phyloP scores from a whole-genome alignment of 2,113 vertebrate genomes.

The Ciconia maguari region DNA sequence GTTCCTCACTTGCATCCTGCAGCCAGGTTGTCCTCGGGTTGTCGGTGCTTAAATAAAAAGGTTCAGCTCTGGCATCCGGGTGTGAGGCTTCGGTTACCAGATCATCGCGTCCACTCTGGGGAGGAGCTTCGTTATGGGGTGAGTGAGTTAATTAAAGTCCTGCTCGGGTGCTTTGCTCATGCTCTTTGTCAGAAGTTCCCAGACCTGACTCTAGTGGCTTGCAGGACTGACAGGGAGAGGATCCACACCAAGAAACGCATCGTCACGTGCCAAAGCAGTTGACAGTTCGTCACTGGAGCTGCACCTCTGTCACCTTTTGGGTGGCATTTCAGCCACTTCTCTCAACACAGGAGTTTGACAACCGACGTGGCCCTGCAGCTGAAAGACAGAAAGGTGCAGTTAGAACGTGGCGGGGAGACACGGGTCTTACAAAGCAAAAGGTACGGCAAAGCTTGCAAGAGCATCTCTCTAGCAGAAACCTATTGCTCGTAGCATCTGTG shows the following conservation, averaged over 20 bases:
- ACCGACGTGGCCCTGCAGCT: rapidly evolving
- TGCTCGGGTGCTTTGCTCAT: neutral
- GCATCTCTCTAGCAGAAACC: neutral
- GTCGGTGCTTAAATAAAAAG: neutral
- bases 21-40: neutral
- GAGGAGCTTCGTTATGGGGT: neutral
- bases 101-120: neutral
- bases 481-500: neutral
- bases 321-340: neutral
- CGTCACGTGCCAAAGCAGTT: rapidly evolving
- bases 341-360: neutral
- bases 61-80: neutral
- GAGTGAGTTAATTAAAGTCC: neutral
- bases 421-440: neutral
- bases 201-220: neutral
- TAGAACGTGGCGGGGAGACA: rapidly evolving
- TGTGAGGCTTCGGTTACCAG: neutral
- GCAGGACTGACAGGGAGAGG: neutral
- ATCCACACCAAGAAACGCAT: neutral
- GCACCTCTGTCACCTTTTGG: neutral
- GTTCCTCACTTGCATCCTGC: neutral
- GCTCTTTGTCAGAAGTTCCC: neutral
- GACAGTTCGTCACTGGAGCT: rapidly evolving
- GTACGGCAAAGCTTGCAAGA: neutral
- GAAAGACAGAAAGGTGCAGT: neutral